phyloP scores from a whole-genome alignment of 2,888 invertebrate genomes.

The Sicus ferrugineus region DNA sequence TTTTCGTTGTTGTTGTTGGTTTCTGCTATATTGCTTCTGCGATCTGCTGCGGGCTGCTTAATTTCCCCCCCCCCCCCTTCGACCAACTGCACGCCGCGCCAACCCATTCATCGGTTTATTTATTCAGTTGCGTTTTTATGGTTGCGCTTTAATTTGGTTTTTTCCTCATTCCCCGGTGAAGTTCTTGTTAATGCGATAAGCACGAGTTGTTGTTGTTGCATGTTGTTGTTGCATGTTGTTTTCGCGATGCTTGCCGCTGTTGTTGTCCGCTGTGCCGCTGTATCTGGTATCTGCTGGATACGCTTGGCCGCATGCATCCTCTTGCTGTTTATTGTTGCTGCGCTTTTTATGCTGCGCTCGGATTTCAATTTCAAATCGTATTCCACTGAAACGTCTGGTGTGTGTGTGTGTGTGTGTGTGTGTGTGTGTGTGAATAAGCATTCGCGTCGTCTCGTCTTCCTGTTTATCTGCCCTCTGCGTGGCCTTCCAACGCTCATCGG shows the following conservation, averaged over 20 bases:
- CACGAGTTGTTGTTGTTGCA: conserved; percentile 14
- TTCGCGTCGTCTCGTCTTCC: neutral
- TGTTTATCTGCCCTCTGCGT: no score
- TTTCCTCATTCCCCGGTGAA: no score
- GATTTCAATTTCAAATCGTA: conserved; percentile 26
- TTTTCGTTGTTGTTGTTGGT: no score
- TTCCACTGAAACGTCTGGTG: neutral
- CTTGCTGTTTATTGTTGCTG: neutral
- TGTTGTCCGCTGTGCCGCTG: neutral
- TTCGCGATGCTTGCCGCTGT: neutral
- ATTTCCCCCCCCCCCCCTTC: no score
- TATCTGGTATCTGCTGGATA: conserved; percentile 13
- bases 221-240: neutral
- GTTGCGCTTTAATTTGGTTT: neutral
- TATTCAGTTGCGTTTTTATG: neutral
- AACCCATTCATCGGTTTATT: neutral
- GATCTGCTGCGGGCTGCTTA: no score
- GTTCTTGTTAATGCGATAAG: neutral
- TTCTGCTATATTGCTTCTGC: no score
- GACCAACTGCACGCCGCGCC: no score
- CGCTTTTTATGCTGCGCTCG: neutral
- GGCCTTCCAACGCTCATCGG: neutral
- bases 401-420: no score
- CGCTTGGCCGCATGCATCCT: conserved; percentile 1
- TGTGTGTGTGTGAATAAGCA: neutral